Evolutionary conservation across 2,113 vertebrate species (phyloP), one percentile per base, ranked within the genome.

Genomic region (Spea multiplicata): DNA sequence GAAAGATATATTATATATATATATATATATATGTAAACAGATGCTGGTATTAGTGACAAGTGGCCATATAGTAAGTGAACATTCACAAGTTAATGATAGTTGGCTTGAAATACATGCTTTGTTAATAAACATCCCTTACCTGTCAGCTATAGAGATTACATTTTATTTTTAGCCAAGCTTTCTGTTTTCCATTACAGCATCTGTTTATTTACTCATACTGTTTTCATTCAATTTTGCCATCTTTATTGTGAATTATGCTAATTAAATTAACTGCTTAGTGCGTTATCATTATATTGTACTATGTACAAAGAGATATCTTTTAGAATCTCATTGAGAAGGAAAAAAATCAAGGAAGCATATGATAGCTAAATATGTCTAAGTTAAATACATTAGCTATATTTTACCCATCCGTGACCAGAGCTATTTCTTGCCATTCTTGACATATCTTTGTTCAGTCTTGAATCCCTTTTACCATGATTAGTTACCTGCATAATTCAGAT

Each of bases 181-280:
- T 53, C 44, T 76, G 66, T 70, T 44, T 68, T 71, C 55, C 46
- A 50, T 45, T 64, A 16, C 76, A n/a, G 68, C 67, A 78, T 68
- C 76, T 78, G 76, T 65, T 78, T 71, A 50, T 62, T 78, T 64
- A n/a, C 16, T 61, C 61, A 71, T 44, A 17, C 8, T 70, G 66
- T 76, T 69, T 76, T 76, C 44, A 67, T 57, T 55, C 46, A 69
- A 77, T 70, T 77, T 61, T 48, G 44, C 45, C 53, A 61, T 78
- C 57, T 78, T 57, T 71, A 52, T 16, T 65, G 47, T 14, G 52
- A 65, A 71, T 71, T 71, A 71, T 71, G 48, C 61, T 71, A 71
- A 71, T 71, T 59, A 50, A 46, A 78, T 64, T 78, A 65, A 78
- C 76, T 45, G 16, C 47, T 71, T 65, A 50, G 47, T 45, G 16